phyloP scores from a whole-genome alignment of 2,888 invertebrate genomes.

The Limnephilus auricula region DNA sequence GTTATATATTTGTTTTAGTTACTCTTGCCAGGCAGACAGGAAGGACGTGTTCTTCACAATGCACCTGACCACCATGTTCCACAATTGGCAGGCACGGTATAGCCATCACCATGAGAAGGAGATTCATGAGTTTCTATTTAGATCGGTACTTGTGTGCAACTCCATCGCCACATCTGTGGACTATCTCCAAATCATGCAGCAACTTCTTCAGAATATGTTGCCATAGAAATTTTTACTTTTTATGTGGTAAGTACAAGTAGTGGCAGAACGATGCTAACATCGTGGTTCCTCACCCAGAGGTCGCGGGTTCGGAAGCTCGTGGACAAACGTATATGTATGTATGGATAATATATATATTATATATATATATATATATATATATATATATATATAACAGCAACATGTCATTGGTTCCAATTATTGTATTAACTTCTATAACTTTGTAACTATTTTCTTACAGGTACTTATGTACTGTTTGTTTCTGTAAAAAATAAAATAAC shows the following conservation, averaged over 20 bases:
- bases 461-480: no score
- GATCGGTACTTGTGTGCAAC: slow-evolving; percentile 74
- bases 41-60: background rate
- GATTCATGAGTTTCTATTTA: slow-evolving; percentile 74
- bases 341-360: no score
- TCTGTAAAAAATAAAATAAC: no score
- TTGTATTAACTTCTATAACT: no score
- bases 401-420: no score
- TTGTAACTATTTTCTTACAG: no score
- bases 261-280: background rate
- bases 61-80: slow-evolving; percentile 67
- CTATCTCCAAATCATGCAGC: slow-evolving; percentile 76
- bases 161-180: slow-evolving; percentile 76
- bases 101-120: slow-evolving; percentile 71
- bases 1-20: slow-evolving; percentile 16
- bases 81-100: slow-evolving; percentile 67
- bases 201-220: slow-evolving; percentile 72
- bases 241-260: background rate
- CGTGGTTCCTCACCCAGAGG: background rate
- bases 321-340: background rate
- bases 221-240: slow-evolving; percentile 31
- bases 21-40: background rate
- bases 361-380: no score
- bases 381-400: no score
- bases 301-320: background rate